A percentile compares a stretch with the other conserved stretches of the same genome.
Evolutionary conservation across 2,113 vertebrate species (phyloP).

Genomic region (Psittacula cyanocephala): DNA sequence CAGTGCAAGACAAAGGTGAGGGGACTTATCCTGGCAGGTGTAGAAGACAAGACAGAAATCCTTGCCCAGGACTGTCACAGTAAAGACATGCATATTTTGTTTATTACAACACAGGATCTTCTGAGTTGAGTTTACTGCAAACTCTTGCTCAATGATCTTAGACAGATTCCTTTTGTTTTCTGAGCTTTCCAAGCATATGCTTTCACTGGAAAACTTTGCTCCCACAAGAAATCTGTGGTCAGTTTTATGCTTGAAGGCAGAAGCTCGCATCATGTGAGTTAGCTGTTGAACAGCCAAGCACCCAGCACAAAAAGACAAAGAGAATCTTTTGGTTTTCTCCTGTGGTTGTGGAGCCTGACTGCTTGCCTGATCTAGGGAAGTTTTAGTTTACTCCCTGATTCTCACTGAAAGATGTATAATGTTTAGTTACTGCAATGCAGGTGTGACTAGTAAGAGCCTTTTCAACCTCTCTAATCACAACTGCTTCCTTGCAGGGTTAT

Average conservation of each 20-base stretch:
- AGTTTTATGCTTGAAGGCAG: conserved; percentile 15
- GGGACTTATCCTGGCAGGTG: neutral
- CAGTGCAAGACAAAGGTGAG: neutral
- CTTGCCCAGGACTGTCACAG: neutral
- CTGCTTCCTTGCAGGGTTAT: neutral
- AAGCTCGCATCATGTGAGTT: neutral
- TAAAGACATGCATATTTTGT: neutral
- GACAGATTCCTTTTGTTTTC: conserved; percentile 9
- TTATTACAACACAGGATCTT: neutral
- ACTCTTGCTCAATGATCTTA: neutral
- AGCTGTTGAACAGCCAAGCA: neutral
- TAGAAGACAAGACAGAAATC: neutral
- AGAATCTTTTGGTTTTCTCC: conserved; percentile 17
- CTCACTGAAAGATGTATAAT: neutral
- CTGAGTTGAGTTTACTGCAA: neutral
- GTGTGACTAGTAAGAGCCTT: conserved; percentile 10
- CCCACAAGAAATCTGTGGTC: conserved; percentile 42
- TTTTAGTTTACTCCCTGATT: neutral
- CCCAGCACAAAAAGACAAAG: neutral
- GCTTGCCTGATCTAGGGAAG: neutral
- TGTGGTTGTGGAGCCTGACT: neutral
- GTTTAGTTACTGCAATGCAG: neutral
- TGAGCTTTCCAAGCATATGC: conserved; percentile 12
- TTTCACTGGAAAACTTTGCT: conserved; percentile 48
- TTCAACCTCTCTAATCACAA: neutral